Base-by-base conservation (phyloP, 2,888 invertebrate genomes). In the Lepidonotus clava region DNA sequence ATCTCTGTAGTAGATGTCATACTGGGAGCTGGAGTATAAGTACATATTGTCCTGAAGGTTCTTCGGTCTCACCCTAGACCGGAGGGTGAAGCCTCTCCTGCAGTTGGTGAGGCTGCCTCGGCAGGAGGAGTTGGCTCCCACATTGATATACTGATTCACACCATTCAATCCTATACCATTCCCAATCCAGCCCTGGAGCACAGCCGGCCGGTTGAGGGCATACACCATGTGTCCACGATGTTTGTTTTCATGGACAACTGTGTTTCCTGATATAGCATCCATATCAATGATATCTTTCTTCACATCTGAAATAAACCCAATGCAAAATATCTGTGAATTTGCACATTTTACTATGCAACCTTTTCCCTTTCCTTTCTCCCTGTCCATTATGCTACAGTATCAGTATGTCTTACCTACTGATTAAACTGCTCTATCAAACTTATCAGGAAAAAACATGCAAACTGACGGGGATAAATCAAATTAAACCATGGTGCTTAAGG, bases 71-170 rank as follows among this genome's bases (percentile, higher is more conserved):
- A 92, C 87, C 4, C 91, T 89, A 38, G 93, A 88, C 11, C 93
- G 89, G 46, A 93, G 40, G 0, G 93, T 93, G 88, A 92, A 92
- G 28, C 94, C 94, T 21, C 92, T 89, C 6, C 86, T 66, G 87
- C 94, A 94, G 85, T 91, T 90, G 61, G 92, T 91, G 28, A 93
- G 90, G 89, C 92, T 91, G 40, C 93, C 93, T 0, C 88, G 88
- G 86, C 94, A 94, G 5, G 92, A 90, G 32, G 80, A 84, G 83
- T 92, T 91, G 8, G 90, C 89, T 4, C 92, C 93, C 1, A 93
- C 87, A 88, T 93, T 92, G 14, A 93, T 88, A 88, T 93, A 94
- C 88, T 93, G 93, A 46, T 89, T 87, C 34, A 87, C 87, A 0
- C 93, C 93, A 83, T 91, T 90, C 6, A 93, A 91, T 38, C 91